Conservation (phyloP, 2,888 invertebrate genomes). For the Parnassius mnemosyne region DNA sequence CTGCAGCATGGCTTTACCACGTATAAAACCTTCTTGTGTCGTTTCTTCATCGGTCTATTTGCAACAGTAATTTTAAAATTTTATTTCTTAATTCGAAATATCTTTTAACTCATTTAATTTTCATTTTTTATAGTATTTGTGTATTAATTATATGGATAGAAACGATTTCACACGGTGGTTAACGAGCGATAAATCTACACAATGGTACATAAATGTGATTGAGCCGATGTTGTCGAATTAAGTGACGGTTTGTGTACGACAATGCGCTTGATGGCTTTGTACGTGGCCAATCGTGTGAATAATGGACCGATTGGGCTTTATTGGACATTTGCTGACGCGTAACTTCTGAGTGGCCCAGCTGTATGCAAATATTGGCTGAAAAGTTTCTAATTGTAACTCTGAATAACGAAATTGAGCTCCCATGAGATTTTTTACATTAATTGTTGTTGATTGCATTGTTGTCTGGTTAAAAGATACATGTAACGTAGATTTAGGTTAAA, state of each 20-base stretch:
- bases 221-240: conserved; percentile 28
- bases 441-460: background rate
- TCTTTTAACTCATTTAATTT: too few relatives aligned
- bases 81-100: too few relatives aligned
- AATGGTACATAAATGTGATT: conserved; percentile 18
- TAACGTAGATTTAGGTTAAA: too few relatives aligned
- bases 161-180: conserved; percentile 29
- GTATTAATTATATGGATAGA: background rate
- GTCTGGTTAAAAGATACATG: too few relatives aligned
- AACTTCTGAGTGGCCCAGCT: background rate
- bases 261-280: conserved; percentile 15
- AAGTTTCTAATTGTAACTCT: background rate
- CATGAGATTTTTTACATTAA: conserved; percentile 5
- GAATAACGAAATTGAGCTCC: conserved; percentile 9
- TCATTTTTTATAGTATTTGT: too few relatives aligned
- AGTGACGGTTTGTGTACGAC: conserved; percentile 26
- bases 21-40: too few relatives aligned
- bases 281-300: conserved; percentile 19
- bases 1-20: too few relatives aligned
- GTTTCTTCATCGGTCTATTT: too few relatives aligned
- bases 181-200: conserved; percentile 20
- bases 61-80: too few relatives aligned
- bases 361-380: conserved; percentile 8
- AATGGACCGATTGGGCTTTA: conserved; percentile 21
- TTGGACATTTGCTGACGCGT: conserved; percentile 15